Conservation (phyloP, 2,888 invertebrate genomes). For the Cenopis cana region DNA sequence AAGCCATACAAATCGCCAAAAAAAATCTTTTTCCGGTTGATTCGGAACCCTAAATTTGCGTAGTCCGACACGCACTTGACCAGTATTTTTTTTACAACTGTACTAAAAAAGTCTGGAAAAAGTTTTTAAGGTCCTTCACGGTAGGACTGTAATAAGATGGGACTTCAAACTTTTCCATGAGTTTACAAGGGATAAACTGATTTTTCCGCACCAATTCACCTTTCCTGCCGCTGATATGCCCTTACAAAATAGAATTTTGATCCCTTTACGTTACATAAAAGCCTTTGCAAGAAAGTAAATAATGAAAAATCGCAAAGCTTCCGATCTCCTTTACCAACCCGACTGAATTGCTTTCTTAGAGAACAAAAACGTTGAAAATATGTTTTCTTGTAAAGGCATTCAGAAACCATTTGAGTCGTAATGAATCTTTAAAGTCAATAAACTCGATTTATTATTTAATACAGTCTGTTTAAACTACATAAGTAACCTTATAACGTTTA, state of each 20-base stretch:
- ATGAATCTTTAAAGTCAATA: too few relatives aligned
- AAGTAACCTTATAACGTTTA: neutral
- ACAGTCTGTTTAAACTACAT: neutral
- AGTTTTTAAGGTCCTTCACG: neutral
- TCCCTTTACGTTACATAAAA: neutral
- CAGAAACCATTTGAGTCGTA: neutral
- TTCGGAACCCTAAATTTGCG: too few relatives aligned
- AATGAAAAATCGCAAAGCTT: neutral
- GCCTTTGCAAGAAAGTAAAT: neutral
- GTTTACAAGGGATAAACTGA: neutral
- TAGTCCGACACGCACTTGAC: too few relatives aligned
- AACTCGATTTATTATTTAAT: too few relatives aligned
- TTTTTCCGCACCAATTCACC: neutral
- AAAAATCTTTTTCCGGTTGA: too few relatives aligned
- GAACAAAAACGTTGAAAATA: neutral
- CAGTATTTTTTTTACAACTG: too few relatives aligned
- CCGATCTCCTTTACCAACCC: neutral
- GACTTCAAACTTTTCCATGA: neutral
- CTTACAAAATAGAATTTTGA: neutral
- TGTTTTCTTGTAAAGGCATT: neutral
- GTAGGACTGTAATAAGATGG: neutral
- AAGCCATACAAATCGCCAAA: too few relatives aligned
- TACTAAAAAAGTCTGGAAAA: neutral
- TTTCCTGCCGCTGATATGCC: neutral
- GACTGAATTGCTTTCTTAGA: neutral